Evolutionary conservation across 2,113 vertebrate species (phyloP).

Genomic region (Calonectris borealis): DNA sequence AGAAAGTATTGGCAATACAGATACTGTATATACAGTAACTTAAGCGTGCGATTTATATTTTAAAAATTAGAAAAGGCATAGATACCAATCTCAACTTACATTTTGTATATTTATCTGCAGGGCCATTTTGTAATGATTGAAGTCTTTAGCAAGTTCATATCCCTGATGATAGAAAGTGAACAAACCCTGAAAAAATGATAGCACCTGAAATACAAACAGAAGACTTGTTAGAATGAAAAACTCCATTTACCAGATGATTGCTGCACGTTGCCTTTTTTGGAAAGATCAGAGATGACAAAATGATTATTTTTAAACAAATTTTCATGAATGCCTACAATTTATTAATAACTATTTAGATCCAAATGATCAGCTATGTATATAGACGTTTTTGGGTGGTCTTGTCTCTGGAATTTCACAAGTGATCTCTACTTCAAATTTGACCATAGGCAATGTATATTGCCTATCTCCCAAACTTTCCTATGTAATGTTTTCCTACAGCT

Average conservation of each 20-base stretch:
- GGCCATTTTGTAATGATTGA: constrained; percentile 93
- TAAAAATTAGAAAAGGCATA: not conserved
- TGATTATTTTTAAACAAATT: not conserved
- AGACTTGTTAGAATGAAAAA: not conserved
- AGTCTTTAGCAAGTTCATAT: constrained; percentile 96
- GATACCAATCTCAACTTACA: constrained; percentile 77
- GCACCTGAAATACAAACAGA: constrained; percentile 80
- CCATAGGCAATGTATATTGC: not conserved
- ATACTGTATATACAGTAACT: not conserved
- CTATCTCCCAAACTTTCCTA: not conserved
- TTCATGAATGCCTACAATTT: not conserved
- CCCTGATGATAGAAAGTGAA: constrained; percentile 99
- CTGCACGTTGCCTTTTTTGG: not conserved
- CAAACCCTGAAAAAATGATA: constrained; percentile 97
- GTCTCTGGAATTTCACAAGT: not conserved
- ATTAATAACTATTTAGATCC: not conserved
- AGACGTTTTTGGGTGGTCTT: not conserved
- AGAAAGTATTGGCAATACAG: not conserved
- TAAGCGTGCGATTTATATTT: fast-evolving
- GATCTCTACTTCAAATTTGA: not conserved
- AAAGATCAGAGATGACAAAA: not conserved
- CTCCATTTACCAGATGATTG: not conserved
- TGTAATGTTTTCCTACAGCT: not conserved
- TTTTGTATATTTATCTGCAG: constrained; percentile 99
- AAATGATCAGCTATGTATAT: not conserved